Base-by-base conservation (phyloP, 2,888 invertebrate genomes). In the Thera obeliscata region DNA sequence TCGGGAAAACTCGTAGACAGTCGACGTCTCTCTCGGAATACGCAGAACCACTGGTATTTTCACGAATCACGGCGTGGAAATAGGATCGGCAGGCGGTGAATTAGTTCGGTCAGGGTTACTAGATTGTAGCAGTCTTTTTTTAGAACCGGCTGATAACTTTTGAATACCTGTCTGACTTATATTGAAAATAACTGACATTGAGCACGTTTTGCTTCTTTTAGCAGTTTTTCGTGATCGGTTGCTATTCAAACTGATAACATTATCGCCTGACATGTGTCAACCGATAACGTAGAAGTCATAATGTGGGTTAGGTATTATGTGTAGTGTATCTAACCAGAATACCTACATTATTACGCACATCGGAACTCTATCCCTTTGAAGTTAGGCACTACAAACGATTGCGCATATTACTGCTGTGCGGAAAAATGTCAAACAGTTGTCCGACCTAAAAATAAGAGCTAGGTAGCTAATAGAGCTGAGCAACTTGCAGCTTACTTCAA, bases 41-140 rank as follows among this genome's bases (percentile, higher is more conserved):
- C 81, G 80, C 80, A 87, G 82, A 87, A 78, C 82, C 78, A 65
- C 82, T 81, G 81, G 83, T 77, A 75, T 83, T 89, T 85, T 83
- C 77, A 77, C 85, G 87, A 87, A 88, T 81, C 76, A 78, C 61
- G 64, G 57, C 61, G 66, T 64, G 59, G 56, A 76, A 78, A 73
- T 73, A 66, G 72, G 71, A 75, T 64, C 62, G 67, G 72, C 71
- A 62, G 75, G 67, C 62, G 56, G 59, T 65, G 56, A 69, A 71
- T 67, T 66, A 68, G 68, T 66, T 67, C 66, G 66, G 72, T 72
- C 75, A 73, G 64, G 72, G 71, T 72, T 71, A 72, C 71, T 66
- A 63, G 61, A 67, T 69, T 66, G 65, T 54, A 61, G 63, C 50
- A 61, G 55, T 66, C 41, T 64, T 64, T 71, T 71, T 66, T 67